Evolutionary conservation across 2,113 vertebrate species (phyloP).

Genomic region (Smithornis capensis): DNA sequence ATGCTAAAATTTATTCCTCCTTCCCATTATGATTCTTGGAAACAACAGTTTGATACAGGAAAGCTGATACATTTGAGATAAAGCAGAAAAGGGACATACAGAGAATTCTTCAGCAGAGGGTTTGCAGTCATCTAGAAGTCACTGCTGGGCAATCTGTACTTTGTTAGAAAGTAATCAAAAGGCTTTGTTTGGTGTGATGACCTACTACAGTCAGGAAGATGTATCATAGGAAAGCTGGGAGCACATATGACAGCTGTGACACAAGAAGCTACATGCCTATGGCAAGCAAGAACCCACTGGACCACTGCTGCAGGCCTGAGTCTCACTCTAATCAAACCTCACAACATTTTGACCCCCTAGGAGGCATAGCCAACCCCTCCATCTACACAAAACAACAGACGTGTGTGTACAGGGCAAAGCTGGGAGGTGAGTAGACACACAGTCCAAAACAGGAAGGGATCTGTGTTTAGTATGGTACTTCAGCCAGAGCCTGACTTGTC

Average conservation of each 20-base stretch:
- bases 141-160: background rate
- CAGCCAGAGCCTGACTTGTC: background rate
- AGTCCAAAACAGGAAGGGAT: background rate
- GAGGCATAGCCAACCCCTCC: background rate
- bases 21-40: background rate
- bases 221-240: background rate
- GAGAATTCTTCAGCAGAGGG: background rate
- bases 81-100: background rate
- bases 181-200: background rate
- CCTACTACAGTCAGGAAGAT: background rate
- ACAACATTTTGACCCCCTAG: background rate
- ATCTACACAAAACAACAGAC: background rate
- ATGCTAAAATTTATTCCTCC: background rate
- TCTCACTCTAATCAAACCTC: background rate
- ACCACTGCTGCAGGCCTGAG: background rate
- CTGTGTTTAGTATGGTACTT: background rate
- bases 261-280: background rate
- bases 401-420: background rate
- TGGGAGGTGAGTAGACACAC: accelerated
- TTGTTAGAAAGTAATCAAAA: background rate
- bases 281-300: background rate
- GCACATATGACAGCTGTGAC: background rate
- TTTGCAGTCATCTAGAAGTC: background rate
- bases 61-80: background rate
- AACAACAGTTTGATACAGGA: background rate